phyloP scores from a whole-genome alignment of 2,888 invertebrate genomes.

The Nycteola revayana region DNA sequence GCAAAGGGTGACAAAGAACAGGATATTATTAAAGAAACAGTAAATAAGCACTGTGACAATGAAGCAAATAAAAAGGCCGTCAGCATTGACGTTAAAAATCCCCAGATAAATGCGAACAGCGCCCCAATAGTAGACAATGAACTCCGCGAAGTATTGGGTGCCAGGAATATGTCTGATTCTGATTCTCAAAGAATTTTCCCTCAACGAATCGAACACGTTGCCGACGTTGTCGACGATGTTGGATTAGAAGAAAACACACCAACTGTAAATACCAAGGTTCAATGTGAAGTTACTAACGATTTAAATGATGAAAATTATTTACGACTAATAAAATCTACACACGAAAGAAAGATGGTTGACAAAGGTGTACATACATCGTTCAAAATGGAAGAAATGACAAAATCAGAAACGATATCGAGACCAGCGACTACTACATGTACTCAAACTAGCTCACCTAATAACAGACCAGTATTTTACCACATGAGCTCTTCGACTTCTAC shows the following conservation, averaged over 20 bases:
- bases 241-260: neutral
- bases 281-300: conserved; percentile 10
- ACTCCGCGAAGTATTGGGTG: conserved; percentile 1
- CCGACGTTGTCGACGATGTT: neutral
- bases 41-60: no score
- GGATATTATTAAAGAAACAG: neutral
- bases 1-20: conserved; percentile 10
- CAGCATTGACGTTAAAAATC: no score
- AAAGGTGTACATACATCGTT: conserved; percentile 44
- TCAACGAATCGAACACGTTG: neutral
- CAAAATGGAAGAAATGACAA: conserved; percentile 31
- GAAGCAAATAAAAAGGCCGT: neutral
- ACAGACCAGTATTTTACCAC: conserved; percentile 57
- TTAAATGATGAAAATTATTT: conserved; percentile 8
- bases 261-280: neutral
- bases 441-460: conserved; percentile 61
- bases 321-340: conserved; percentile 3
- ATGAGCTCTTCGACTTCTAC: conserved; percentile 78
- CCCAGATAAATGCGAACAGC: neutral
- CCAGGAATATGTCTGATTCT: conserved; percentile 2
- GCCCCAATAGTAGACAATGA: neutral
- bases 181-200: conserved; percentile 3
- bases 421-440: conserved; percentile 62
- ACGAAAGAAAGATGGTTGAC: conserved; percentile 32
- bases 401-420: conserved; percentile 35